Base-by-base conservation (phyloP, 1,140 invertebrate genomes). In the Ips nitidus region DNA sequence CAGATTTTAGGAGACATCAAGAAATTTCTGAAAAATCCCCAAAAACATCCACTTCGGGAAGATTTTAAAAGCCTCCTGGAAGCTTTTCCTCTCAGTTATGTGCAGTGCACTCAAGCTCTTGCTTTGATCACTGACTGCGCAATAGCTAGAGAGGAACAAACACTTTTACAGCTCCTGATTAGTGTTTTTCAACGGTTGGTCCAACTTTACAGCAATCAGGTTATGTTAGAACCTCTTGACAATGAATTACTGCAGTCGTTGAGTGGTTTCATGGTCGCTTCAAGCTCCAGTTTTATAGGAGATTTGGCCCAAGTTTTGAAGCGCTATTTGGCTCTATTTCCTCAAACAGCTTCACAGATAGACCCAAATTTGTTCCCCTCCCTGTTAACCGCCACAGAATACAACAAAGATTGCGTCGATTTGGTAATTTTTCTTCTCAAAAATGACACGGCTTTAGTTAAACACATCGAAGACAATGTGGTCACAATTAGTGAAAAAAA, bases 261-360 rank as follows among this genome's bases (percentile, higher is more conserved):
- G 41, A 65, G 72, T 36, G 36, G 6, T 5, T 67, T 59, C 52
- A 66, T 71, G 6, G 53, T 45, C 6, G 58, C 73, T 53, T 22
- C 58, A 5, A 56, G 6, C 45, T 55, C 8, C 2, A 5, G 36
- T 36, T 22, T 22, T 22, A 8, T 50, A 50, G 38, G 37, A 3
- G 6, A 2, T 4, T 71, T 73, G 5, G 70, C 66, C 5, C 62
- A 37, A 42, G 62, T 53, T 58, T 43, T 75, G 53, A 57, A 61
- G 43, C 74, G 80, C 61, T 90, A 87, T 77, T 81, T 91, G 40
- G 72, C 81, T 47, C 81, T 79, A 43, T 88, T 86, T 80, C 85
- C 88, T 63, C 83, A 86, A 70, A 82, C 82, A 66, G 80, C 86
- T 22, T 70, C 73, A 2, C 71, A 73, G 22, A 78, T 90, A 43